Evolutionary conservation across 2,888 invertebrate genomes (phyloP).

Genomic region (Pedicia rivosa): DNA sequence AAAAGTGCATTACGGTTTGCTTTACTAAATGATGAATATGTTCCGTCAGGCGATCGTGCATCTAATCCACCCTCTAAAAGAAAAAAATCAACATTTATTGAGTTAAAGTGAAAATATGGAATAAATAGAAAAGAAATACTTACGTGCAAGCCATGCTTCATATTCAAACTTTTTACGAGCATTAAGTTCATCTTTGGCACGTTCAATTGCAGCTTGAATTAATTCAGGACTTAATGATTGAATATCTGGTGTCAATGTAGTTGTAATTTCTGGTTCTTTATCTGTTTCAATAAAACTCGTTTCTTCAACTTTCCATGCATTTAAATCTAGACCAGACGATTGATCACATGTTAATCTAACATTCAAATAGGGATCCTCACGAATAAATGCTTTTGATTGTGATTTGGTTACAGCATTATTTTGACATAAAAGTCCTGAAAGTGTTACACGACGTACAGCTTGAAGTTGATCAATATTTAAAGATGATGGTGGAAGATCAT

Average conservation of each 20-base stretch:
- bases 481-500: slow-evolving; percentile 79
- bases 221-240: slow-evolving; percentile 55
- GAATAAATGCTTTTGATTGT: slow-evolving; percentile 76
- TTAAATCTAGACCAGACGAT: slow-evolving; percentile 46
- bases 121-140: slow-evolving; percentile 20
- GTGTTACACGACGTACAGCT: slow-evolving; percentile 62
- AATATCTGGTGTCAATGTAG: slow-evolving; percentile 32
- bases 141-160: slow-evolving; percentile 59
- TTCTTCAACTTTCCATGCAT: slow-evolving; percentile 48
- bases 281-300: slow-evolving; percentile 33
- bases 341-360: slow-evolving; percentile 59
- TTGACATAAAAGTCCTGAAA: slow-evolving; percentile 66
- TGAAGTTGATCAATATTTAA: slow-evolving; percentile 59
- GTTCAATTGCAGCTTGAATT: slow-evolving; percentile 56
- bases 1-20: slow-evolving; percentile 71
- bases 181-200: slow-evolving; percentile 61
- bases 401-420: slow-evolving; percentile 50
- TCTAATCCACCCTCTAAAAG: slow-evolving; percentile 59
- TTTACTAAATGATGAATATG: slow-evolving; percentile 79
- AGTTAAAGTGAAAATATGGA: too few species aligned
- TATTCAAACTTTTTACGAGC: slow-evolving; percentile 65
- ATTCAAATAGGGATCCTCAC: slow-evolving; percentile 71
- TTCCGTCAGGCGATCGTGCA: slow-evolving; percentile 72
- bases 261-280: slow-evolving; percentile 18
- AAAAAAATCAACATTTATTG: too few species aligned